Evolutionary conservation across 2,888 invertebrate species (phyloP).

Genomic region (Plemyria rubiginata): DNA sequence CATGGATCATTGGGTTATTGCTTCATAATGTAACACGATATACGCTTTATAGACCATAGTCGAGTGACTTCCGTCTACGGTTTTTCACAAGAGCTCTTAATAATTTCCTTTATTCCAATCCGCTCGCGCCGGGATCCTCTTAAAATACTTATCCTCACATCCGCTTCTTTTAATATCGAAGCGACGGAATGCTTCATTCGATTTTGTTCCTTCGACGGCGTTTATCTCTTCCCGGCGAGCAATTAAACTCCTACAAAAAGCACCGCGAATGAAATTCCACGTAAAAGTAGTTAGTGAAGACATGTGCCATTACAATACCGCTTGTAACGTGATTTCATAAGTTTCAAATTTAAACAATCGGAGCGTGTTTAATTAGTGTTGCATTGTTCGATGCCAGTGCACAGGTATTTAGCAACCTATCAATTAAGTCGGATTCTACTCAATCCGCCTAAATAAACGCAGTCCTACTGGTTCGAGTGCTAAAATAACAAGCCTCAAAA

Average conservation of each 20-base stretch:
- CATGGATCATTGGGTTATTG: constrained; percentile 70
- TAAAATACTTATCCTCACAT: constrained; percentile 84
- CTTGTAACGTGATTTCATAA: constrained; percentile 74
- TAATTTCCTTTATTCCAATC: constrained; percentile 83
- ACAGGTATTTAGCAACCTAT: constrained; percentile 78
- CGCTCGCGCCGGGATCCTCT: constrained; percentile 80
- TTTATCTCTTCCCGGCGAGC: constrained; percentile 75
- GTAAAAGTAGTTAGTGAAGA: constrained; percentile 64
- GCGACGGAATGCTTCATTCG: constrained; percentile 76
- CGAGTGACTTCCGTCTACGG: constrained; percentile 76
- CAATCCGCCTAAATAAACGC: constrained; percentile 76
- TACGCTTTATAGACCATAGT: constrained; percentile 61
- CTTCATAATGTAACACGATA: constrained; percentile 42
- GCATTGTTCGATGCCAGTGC: constrained; percentile 78
- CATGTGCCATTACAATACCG: constrained; percentile 62
- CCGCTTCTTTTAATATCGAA: constrained; percentile 84
- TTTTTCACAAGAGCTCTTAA: constrained; percentile 79
- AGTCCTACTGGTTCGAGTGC: constrained; percentile 50
- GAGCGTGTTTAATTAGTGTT: constrained; percentile 77
- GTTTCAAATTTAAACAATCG: constrained; percentile 80
- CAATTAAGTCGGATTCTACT: constrained; percentile 69
- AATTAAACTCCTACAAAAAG: constrained; percentile 74
- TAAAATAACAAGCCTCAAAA: constrained; percentile 69
- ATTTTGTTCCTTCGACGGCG: constrained; percentile 69
- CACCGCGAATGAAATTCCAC: constrained; percentile 72